Percentiles rank a stretch among this genome's conserved stretches.
phyloP scores from a whole-genome alignment of 2,113 vertebrate species.

The Cynoglossus semilaevis region DNA sequence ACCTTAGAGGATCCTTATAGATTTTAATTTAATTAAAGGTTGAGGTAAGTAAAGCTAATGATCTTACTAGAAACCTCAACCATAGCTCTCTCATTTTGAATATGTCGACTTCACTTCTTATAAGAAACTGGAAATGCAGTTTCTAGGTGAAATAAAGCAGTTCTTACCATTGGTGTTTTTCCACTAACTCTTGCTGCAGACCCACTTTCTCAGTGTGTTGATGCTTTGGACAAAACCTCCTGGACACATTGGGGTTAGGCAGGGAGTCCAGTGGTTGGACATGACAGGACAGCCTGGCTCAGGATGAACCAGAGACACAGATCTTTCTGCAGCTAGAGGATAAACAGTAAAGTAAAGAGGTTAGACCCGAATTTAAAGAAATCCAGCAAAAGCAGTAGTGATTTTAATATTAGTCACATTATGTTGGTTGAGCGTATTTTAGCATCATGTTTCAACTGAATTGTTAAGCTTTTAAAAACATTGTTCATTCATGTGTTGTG shows the following conservation, averaged over 20 bases:
- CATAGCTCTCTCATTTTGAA: no score
- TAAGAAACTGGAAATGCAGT: neutral
- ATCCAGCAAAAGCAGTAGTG: no score
- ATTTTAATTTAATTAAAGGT: no score
- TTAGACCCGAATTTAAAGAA: slow-evolving; percentile 30
- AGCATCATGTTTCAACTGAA: no score
- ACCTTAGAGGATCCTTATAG: no score
- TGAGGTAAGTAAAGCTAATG: no score
- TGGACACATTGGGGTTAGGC: slow-evolving; percentile 18
- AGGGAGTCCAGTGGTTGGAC: slow-evolving; percentile 75
- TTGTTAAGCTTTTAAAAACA: no score
- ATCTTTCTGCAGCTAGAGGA: slow-evolving; percentile 81
- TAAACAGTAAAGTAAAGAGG: slow-evolving; percentile 85
- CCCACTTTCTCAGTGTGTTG: slow-evolving; percentile 36
- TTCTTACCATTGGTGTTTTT: slow-evolving; percentile 1
- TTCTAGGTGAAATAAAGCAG: neutral
- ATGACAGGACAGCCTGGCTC: slow-evolving; percentile 79
- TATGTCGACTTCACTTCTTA: no score
- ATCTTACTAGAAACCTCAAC: no score
- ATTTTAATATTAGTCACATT: no score
- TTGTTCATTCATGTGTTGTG: no score
- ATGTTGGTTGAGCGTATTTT: no score
- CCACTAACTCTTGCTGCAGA: slow-evolving; percentile 7
- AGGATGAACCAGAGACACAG: slow-evolving; percentile 84
- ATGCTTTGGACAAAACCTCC: slow-evolving; percentile 32